Percentiles rank a stretch among this genome's conserved stretches.
Evolutionary conservation across 2,797 vertebrate genomes (phyloP).

Genomic region (Toxotes lorentzi): DNA sequence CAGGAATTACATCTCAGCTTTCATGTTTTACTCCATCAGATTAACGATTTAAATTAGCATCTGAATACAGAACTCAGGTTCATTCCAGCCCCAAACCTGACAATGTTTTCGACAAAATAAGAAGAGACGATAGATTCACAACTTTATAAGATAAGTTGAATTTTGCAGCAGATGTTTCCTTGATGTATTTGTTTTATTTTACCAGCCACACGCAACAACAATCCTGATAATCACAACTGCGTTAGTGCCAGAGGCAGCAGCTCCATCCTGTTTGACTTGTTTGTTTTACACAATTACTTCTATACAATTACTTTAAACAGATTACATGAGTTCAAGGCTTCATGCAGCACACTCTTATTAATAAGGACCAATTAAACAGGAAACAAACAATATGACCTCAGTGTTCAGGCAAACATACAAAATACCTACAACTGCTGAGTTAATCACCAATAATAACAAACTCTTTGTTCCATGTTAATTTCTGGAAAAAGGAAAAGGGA

Average conservation of each 20-base stretch:
- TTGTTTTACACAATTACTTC: neutral
- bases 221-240: neutral
- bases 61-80: neutral
- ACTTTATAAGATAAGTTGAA: neutral
- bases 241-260: neutral
- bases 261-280: neutral
- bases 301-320: neutral
- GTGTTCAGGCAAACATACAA: neutral
- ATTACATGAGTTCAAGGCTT: neutral
- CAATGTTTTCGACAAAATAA: neutral
- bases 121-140: neutral
- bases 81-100: too few relatives aligned
- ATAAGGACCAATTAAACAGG: slow-evolving; percentile 20
- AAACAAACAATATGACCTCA: neutral
- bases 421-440: neutral
- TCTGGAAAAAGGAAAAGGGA: neutral
- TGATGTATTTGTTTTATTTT: neutral
- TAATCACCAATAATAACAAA: neutral
- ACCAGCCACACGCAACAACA: neutral
- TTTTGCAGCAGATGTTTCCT: neutral
- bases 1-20: neutral
- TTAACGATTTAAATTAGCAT: neutral
- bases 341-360: neutral
- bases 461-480: neutral
- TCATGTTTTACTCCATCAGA: neutral